Evolutionary conservation across 2,888 invertebrate genomes (phyloP).

Genomic region (Eledone cirrhosa): DNA sequence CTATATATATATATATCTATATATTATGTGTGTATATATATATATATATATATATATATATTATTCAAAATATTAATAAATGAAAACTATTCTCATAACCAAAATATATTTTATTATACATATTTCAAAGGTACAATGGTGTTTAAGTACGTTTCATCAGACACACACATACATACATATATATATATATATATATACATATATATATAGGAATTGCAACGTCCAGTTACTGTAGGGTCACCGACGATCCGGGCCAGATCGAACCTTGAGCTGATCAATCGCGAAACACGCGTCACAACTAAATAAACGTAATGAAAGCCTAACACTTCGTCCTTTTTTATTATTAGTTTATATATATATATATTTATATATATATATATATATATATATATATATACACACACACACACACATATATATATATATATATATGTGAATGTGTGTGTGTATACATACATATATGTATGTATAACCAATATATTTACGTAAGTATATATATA

Average conservation of each 20-base stretch:
- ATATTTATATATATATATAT: background rate
- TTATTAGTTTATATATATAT: no score
- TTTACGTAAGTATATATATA: background rate
- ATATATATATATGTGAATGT: background rate
- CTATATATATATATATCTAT: background rate
- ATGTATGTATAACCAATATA: background rate
- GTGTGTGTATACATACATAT: background rate
- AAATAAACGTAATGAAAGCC: no score
- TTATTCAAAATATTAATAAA: no score
- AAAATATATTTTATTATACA: no score
- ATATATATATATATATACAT: background rate
- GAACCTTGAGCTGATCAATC: no score
- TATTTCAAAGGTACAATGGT: no score
- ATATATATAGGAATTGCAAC: background rate
- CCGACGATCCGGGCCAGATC: no score
- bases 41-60: background rate
- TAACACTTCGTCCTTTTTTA: no score
- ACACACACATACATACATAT: background rate
- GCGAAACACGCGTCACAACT: no score
- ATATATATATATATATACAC: background rate
- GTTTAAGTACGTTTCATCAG: no score
- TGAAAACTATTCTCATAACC: no score
- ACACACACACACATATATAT: background rate
- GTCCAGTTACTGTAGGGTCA: no score
- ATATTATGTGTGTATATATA: background rate